These are phyloP conservation scores for Chromobotia macracanthus DNA, from an alignment of 2,797 vertebrate species.

Conservation along the genomic window DNA sequence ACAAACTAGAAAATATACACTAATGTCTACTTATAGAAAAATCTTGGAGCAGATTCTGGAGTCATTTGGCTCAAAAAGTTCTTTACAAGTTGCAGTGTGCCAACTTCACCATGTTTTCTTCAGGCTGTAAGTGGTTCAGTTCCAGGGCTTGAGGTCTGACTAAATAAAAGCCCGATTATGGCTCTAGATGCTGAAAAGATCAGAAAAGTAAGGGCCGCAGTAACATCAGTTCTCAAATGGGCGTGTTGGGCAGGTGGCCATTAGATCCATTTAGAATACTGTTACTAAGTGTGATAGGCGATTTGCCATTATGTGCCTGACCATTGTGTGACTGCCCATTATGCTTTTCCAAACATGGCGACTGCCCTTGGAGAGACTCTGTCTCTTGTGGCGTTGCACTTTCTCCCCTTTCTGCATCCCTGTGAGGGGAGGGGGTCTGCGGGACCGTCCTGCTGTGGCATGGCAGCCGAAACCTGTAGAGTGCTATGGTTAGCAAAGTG, in stretches of 20 bases:
- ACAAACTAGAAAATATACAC: constrained; percentile 7
- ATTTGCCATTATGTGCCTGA: constrained; percentile 33
- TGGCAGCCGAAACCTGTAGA: constrained; percentile 65
- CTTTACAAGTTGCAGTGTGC: neutral
- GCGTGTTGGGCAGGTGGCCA: constrained; percentile 76
- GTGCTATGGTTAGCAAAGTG: constrained; percentile 61
- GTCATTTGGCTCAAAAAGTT: neutral
- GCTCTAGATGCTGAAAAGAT: neutral
- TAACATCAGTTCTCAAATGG: constrained; percentile 63
- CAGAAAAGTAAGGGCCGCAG: neutral
- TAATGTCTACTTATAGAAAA: neutral
- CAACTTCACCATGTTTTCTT: neutral
- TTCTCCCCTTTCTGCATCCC: constrained; percentile 52
- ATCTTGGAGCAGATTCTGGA: neutral
- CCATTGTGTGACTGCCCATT: constrained; percentile 59
- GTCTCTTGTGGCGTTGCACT: constrained; percentile 56
- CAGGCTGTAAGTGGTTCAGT: neutral
- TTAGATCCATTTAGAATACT: constrained; percentile 66
- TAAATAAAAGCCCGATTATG: neutral
- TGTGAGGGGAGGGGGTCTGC: constrained; percentile 41
- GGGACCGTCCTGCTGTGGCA: constrained; percentile 65
- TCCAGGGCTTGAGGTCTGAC: neutral
- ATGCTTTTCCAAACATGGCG: constrained; percentile 50
- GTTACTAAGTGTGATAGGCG: constrained; percentile 51
- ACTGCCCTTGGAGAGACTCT: constrained; percentile 58